Evolutionary conservation across 1,140 invertebrate species (phyloP).

Genomic region (Plodia interpunctella): DNA sequence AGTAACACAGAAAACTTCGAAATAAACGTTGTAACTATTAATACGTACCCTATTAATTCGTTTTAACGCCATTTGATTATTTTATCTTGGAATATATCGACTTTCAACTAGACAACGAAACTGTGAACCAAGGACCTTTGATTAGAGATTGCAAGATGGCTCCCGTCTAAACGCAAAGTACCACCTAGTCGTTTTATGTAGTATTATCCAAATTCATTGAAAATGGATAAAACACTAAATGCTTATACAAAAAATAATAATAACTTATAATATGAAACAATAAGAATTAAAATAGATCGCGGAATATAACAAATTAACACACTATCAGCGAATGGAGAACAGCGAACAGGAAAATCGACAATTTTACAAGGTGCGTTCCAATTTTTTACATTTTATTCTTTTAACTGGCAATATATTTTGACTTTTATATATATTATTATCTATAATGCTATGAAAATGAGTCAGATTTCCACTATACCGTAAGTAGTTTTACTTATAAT

Average conservation of each 20-base stretch:
- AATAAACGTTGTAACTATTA: slow-evolving; percentile 62
- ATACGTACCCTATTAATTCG: slow-evolving; percentile 96
- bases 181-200: slow-evolving; percentile 78
- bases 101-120: slow-evolving; percentile 81
- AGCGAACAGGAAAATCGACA: slow-evolving; percentile 77
- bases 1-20: slow-evolving; percentile 45
- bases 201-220: slow-evolving; percentile 54
- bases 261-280: slow-evolving; percentile 73
- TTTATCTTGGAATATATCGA: slow-evolving; percentile 77
- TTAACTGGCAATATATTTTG: slow-evolving; percentile 15
- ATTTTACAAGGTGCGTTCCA: slow-evolving; percentile 67
- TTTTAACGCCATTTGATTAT: slow-evolving; percentile 93
- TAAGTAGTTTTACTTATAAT: too few relatives aligned
- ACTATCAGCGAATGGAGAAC: slow-evolving; percentile 71
- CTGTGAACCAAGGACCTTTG: slow-evolving; percentile 81
- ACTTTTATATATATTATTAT: not conserved
- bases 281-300: slow-evolving; percentile 62
- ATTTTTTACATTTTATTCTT: slow-evolving; percentile 41
- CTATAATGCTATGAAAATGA: too few relatives aligned
- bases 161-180: slow-evolving; percentile 80
- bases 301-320: slow-evolving; percentile 67
- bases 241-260: slow-evolving; percentile 69
- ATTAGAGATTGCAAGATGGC: slow-evolving; percentile 83
- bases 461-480: too few relatives aligned
- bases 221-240: slow-evolving; percentile 53